A percentile compares a stretch with the other conserved stretches of the same genome.
phyloP scores from a whole-genome alignment of 1,140 invertebrate genomes.

The Penaeus indicus region DNA sequence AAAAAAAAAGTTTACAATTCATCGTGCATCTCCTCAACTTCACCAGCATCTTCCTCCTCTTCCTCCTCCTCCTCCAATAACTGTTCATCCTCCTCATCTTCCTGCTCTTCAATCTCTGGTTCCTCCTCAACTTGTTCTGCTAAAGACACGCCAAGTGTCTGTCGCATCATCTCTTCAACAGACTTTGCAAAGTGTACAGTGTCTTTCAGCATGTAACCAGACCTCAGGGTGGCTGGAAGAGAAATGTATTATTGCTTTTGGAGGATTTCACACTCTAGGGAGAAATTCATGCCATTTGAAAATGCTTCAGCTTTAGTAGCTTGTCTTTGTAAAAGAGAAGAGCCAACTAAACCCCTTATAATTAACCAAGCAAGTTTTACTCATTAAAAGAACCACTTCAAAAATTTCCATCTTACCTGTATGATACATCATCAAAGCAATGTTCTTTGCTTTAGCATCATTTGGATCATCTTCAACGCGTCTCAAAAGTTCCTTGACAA shows the following conservation, averaged over 20 bases:
- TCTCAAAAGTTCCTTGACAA: constrained; percentile 90
- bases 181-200: constrained; percentile 87
- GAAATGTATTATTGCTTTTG: neutral
- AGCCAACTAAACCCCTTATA: too few species aligned
- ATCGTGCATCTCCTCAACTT: constrained; percentile 64
- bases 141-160: constrained; percentile 84
- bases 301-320: neutral
- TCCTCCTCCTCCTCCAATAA: constrained; percentile 66
- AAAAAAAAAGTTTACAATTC: constrained; percentile 47
- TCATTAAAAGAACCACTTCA: too few species aligned
- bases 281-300: neutral
- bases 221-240: constrained; percentile 84
- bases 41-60: constrained; percentile 57
- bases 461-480: constrained; percentile 84
- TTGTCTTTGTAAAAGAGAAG: too few species aligned
- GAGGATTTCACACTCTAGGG: neutral
- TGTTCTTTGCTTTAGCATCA: constrained; percentile 86
- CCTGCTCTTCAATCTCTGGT: constrained; percentile 66
- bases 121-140: constrained; percentile 78
- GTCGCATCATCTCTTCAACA: constrained; percentile 88
- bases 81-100: constrained; percentile 67
- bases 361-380: too few species aligned
- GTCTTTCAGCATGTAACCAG: constrained; percentile 90
- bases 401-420: constrained; percentile 72
- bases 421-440: constrained; percentile 93